Percentiles rank a stretch among this genome's conserved stretches.
Conservation (phyloP, 2,888 invertebrate genomes). For the Lysandra coridon region DNA sequence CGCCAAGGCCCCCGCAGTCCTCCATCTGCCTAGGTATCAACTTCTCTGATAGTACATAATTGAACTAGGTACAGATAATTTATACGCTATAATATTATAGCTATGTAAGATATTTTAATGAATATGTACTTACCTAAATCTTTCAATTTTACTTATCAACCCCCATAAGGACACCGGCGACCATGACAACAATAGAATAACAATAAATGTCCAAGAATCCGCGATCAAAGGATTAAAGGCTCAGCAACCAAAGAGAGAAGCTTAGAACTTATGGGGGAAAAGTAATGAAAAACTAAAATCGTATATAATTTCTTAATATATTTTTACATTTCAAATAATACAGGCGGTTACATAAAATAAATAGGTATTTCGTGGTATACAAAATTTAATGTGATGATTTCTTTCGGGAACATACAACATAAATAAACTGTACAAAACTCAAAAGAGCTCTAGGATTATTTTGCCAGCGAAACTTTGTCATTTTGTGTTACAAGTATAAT, state of each 20-base stretch:
- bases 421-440: conserved; percentile 44
- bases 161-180: too few relatives aligned
- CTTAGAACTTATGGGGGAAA: not conserved
- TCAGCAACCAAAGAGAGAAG: not conserved
- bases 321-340: conserved; percentile 77
- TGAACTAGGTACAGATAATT: too few relatives aligned
- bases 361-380: conserved; percentile 61
- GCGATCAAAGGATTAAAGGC: too few relatives aligned
- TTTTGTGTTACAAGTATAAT: conserved; percentile 1
- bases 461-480: not conserved
- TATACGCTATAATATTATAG: too few relatives aligned
- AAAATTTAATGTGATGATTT: conserved; percentile 55
- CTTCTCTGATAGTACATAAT: too few relatives aligned
- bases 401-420: conserved; percentile 43
- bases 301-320: conserved; percentile 71
- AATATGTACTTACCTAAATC: too few relatives aligned
- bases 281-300: conserved; percentile 46
- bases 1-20: too few relatives aligned
- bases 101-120: too few relatives aligned
- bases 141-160: too few relatives aligned
- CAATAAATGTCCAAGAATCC: too few relatives aligned
- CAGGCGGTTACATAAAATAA: conserved; percentile 80
- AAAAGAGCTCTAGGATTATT: conserved; percentile 34
- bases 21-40: too few relatives aligned
- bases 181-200: too few relatives aligned